These are phyloP conservation scores for Eristalinus sepulchralis DNA, from an alignment of 2,888 invertebrate species.

Conservation along the genomic window DNA sequence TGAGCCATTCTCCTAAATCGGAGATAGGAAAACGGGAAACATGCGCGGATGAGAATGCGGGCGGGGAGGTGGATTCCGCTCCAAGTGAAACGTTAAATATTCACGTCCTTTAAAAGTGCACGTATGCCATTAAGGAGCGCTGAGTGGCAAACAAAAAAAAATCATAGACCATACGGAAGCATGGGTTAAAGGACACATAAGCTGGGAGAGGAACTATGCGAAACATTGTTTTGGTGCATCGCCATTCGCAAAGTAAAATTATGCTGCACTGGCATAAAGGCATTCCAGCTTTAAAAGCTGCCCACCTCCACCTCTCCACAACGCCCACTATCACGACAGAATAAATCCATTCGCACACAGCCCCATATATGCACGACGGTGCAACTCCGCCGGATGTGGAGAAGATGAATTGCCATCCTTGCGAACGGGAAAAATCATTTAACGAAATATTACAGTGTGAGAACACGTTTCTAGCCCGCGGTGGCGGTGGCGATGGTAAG, in stretches of 20 bases:
- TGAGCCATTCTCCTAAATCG: neutral
- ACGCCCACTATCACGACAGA: neutral
- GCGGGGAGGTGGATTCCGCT: neutral
- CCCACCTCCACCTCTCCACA: neutral
- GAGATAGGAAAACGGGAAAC: neutral
- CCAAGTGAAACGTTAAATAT: slow-evolving; percentile 6
- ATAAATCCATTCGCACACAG: neutral
- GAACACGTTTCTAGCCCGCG: slow-evolving; percentile 16
- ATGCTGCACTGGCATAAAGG: slow-evolving; percentile 42
- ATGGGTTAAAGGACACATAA: neutral
- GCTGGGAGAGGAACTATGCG: slow-evolving; percentile 28
- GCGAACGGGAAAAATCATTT: slow-evolving; percentile 35
- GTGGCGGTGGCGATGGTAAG: neutral
- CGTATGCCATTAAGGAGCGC: neutral
- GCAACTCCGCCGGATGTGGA: neutral
- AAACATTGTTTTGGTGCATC: slow-evolving; percentile 41
- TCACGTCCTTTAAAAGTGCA: neutral
- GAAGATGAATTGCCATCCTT: neutral
- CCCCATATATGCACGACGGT: neutral
- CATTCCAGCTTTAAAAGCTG: slow-evolving; percentile 26
- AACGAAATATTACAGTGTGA: slow-evolving; percentile 28
- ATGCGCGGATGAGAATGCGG: neutral
- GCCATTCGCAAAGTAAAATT: slow-evolving; percentile 23
- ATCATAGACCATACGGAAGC: neutral
- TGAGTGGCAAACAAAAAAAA: neutral